Percentiles rank a stretch among this genome's conserved stretches.
phyloP scores from a whole-genome alignment of 1,140 invertebrate genomes.

The Pectinophora gossypiella region DNA sequence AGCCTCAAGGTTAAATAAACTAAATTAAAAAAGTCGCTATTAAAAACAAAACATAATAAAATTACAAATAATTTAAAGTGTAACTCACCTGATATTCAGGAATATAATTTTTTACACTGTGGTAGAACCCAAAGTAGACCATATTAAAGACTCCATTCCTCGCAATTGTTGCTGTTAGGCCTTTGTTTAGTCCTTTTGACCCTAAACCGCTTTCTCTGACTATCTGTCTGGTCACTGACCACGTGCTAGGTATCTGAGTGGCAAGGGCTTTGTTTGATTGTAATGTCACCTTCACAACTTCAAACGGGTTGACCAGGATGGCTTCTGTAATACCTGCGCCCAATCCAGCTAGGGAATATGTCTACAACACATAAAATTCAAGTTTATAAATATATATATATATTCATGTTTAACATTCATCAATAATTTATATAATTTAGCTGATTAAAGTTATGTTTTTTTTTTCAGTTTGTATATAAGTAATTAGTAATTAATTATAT shows the following conservation, averaged over 20 bases:
- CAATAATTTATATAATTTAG: too few relatives aligned
- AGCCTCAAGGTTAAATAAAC: too few relatives aligned
- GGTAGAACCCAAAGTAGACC: constrained; percentile 96
- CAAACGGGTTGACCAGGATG: constrained; percentile 94
- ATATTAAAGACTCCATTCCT: constrained; percentile 94
- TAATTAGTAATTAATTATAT: too few relatives aligned
- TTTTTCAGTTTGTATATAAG: too few relatives aligned
- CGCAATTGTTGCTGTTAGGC: constrained; percentile 90
- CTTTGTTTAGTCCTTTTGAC: constrained; percentile 88
- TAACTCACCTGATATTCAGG: constrained; percentile 79
- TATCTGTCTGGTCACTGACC: constrained; percentile 86
- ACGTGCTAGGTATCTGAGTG: constrained; percentile 82
- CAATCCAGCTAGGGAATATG: constrained; percentile 90
- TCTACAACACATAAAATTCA: constrained; percentile 79
- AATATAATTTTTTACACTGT: constrained; percentile 88
- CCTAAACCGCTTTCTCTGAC: constrained; percentile 85
- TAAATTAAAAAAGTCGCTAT: too few relatives aligned
- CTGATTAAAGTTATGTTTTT: too few relatives aligned
- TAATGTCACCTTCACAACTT: constrained; percentile 93
- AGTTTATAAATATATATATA: too few relatives aligned
- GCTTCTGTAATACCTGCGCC: constrained; percentile 92
- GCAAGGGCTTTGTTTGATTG: constrained; percentile 80
- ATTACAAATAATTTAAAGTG: too few relatives aligned
- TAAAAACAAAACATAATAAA: too few relatives aligned
- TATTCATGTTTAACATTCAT: too few relatives aligned